phyloP scores from a whole-genome alignment of 2,113 vertebrate genomes.

The Corythornis cristatus region DNA sequence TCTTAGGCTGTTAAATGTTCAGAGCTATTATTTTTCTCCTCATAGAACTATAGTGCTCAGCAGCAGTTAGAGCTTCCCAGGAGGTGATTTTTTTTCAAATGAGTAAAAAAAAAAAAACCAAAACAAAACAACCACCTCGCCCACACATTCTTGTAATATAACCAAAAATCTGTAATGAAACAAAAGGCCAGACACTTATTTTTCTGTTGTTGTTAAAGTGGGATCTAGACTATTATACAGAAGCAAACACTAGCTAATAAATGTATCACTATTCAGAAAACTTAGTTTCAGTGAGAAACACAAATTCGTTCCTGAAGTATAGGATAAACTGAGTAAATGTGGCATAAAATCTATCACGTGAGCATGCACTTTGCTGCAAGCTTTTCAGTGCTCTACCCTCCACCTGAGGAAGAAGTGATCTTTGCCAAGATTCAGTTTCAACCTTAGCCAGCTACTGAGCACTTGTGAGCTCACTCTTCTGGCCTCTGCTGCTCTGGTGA shows the following conservation, averaged over 20 bases:
- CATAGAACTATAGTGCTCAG: not conserved
- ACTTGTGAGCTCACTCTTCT: not conserved
- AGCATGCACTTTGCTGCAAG: not conserved
- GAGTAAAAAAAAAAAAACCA: not conserved
- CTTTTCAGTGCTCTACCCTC: not conserved
- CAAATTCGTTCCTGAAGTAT: accelerated
- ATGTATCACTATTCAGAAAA: accelerated
- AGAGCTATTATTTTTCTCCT: not conserved
- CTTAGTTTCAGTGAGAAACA: not conserved
- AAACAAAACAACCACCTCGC: not conserved
- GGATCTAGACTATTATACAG: not conserved
- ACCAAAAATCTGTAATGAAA: not conserved
- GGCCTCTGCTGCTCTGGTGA: accelerated
- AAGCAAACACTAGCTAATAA: not conserved
- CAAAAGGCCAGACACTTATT: not conserved
- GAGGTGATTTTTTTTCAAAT: not conserved
- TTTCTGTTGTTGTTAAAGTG: not conserved
- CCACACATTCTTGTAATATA: not conserved
- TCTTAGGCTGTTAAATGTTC: not conserved
- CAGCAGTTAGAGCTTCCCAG: not conserved
- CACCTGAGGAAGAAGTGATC: not conserved
- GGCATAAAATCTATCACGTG: not conserved
- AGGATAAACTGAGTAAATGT: not conserved
- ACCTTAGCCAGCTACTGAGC: not conserved
- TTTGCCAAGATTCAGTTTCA: not conserved